phyloP scores from a whole-genome alignment of 2,113 vertebrate genomes.

The Xiphias gladius region DNA sequence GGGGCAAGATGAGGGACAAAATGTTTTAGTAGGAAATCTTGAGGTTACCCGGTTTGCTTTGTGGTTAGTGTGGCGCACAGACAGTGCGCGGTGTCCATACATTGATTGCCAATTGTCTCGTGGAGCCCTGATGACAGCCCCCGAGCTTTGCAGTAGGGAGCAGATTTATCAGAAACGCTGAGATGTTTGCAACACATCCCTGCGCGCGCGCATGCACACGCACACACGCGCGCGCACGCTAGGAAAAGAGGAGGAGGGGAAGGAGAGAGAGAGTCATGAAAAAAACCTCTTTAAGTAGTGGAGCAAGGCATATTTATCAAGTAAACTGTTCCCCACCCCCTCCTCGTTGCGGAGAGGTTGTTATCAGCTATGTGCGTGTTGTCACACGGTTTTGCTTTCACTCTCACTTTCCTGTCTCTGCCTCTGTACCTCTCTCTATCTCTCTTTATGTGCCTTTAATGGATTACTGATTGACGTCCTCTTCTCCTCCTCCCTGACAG shows the following conservation, averaged over 20 bases:
- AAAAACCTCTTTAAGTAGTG: constrained; percentile 28
- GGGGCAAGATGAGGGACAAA: constrained; percentile 57
- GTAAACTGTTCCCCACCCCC: constrained; percentile 32
- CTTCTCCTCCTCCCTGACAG: constrained; percentile 83
- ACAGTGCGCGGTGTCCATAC: constrained; percentile 7
- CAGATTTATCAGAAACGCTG: constrained; percentile 44
- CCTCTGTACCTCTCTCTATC: constrained; percentile 25
- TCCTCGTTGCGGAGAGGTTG: constrained; percentile 33
- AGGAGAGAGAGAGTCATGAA: background rate
- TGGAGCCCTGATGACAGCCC: constrained; percentile 56
- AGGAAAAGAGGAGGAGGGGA: background rate
- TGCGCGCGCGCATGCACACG: no score
- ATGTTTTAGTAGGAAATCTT: constrained; percentile 54
- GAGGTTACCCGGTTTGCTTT: constrained; percentile 52
- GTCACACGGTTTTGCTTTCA: constrained; percentile 53
- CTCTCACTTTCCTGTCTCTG: constrained; percentile 55
- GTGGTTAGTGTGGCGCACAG: background rate
- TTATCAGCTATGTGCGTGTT: constrained; percentile 64
- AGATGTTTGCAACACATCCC: constrained; percentile 25
- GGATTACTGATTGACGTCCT: constrained; percentile 74
- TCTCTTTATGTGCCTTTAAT: constrained; percentile 50
- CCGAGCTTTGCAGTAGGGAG: constrained; percentile 15
- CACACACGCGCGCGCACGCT: background rate
- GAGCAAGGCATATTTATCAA: constrained; percentile 46
- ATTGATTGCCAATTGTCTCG: constrained; percentile 61